A percentile compares a stretch with the other conserved stretches of the same genome.
Conservation (phyloP, 2,797 vertebrate genomes). For the Potorous gilbertii region DNA sequence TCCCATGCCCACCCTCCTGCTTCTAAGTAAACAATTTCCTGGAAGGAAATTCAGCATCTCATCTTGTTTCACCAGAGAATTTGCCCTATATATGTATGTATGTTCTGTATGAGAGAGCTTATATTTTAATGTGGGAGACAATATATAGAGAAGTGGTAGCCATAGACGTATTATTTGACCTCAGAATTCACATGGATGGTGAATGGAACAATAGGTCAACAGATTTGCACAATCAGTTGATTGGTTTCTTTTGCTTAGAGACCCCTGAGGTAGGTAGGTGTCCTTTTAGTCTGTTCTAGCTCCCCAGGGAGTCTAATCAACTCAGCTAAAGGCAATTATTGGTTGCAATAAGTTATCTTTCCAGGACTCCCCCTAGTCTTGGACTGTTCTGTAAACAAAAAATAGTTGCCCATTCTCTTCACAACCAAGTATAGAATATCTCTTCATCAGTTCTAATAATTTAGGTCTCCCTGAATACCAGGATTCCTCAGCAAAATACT, state of each 20-base stretch:
- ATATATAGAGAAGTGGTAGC: neutral
- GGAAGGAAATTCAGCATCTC: neutral
- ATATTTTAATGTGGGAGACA: neutral
- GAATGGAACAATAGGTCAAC: neutral
- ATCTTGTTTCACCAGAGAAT: neutral
- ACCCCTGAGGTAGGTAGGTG: neutral
- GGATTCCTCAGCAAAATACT: neutral
- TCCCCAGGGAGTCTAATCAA: no score
- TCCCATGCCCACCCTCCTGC: neutral
- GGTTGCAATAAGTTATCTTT: neutral
- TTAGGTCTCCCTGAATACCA: neutral
- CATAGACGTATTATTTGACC: neutral
- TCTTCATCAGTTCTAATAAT: neutral
- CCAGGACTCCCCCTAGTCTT: neutral
- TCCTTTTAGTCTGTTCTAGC: neutral
- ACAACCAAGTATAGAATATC: neutral
- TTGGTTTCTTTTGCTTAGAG: neutral
- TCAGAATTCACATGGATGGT: neutral
- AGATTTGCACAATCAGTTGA: neutral
- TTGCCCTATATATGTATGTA: neutral
- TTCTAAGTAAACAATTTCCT: neutral
- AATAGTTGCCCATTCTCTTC: neutral
- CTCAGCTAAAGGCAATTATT: neutral
- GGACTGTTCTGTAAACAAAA: neutral
- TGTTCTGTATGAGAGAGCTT: neutral